phyloP scores from a whole-genome alignment of 2,113 vertebrate species.

The Calidris pygmaea region DNA sequence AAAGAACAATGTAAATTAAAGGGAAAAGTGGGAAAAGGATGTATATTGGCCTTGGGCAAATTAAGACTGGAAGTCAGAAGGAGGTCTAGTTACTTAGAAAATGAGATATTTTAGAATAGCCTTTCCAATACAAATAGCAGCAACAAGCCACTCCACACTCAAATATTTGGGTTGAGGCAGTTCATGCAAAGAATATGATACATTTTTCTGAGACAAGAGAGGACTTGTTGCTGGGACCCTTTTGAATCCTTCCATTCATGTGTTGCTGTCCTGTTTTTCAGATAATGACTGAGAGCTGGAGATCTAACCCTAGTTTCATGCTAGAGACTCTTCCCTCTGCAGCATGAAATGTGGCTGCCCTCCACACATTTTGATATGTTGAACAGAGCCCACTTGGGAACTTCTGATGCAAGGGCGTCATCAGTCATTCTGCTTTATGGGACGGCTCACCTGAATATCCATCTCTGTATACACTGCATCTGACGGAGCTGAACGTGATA shows the following conservation, averaged over 20 bases:
- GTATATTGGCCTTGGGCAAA: not conserved
- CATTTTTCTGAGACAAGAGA: not conserved
- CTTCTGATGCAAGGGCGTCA: too few species aligned
- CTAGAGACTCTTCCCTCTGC: not conserved
- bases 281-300: not conserved
- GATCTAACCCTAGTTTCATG: not conserved
- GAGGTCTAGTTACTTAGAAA: not conserved
- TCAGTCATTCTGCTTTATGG: not conserved
- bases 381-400: rapidly evolving
- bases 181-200: rapidly evolving
- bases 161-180: not conserved
- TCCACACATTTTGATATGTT: rapidly evolving
- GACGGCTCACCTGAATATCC: rapidly evolving
- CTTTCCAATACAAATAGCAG: not conserved
- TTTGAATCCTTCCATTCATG: rapidly evolving
- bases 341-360: not conserved
- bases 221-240: not conserved
- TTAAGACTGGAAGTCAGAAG: not conserved
- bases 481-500: rapidly evolving
- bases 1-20: not conserved
- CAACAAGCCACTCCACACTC: not conserved
- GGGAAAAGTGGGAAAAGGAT: not conserved
- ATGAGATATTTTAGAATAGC: not conserved
- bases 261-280: not conserved
- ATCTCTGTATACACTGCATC: rapidly evolving